These are phyloP conservation scores for Panulirus ornatus DNA, from an alignment of 1,140 invertebrate species.

Conservation along the genomic window DNA sequence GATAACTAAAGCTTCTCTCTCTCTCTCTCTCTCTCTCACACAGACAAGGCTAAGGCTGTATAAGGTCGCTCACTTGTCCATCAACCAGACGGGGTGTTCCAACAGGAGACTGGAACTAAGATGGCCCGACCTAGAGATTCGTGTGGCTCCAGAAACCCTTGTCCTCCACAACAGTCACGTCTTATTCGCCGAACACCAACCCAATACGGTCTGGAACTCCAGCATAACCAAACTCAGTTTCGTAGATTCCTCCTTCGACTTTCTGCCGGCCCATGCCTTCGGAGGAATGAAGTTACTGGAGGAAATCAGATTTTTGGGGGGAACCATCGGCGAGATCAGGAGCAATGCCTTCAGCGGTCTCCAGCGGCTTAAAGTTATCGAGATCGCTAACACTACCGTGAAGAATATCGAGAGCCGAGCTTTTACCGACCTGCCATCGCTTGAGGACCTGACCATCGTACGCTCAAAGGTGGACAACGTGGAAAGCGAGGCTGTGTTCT, in stretches of 20 bases:
- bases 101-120: constrained; percentile 43
- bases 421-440: constrained; percentile 33
- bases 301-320: constrained; percentile 43
- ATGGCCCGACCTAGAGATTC: constrained; percentile 59
- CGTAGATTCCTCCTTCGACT: constrained; percentile 44
- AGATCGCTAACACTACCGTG: constrained; percentile 60
- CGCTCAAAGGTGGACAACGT: constrained; percentile 31
- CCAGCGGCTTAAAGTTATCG: constrained; percentile 33
- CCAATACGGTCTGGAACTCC: constrained; percentile 20
- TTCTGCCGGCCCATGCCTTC: constrained; percentile 49
- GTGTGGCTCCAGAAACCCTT: constrained; percentile 40
- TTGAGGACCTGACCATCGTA: constrained; percentile 50
- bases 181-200: constrained; percentile 11
- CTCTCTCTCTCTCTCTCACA: constrained; percentile 13
- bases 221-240: constrained; percentile 52
- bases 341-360: constrained; percentile 41
- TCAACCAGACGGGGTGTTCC: constrained; percentile 57
- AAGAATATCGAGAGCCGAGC: constrained; percentile 30
- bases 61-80: constrained; percentile 61
- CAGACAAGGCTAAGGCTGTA: constrained; percentile 2
- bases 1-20: too few relatives aligned
- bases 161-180: constrained; percentile 49
- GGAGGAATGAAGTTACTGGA: constrained; percentile 47
- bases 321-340: constrained; percentile 34
- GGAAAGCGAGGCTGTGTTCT: constrained; percentile 19